Conservation (phyloP, 2,888 invertebrate species). For the Magallana nippona region DNA sequence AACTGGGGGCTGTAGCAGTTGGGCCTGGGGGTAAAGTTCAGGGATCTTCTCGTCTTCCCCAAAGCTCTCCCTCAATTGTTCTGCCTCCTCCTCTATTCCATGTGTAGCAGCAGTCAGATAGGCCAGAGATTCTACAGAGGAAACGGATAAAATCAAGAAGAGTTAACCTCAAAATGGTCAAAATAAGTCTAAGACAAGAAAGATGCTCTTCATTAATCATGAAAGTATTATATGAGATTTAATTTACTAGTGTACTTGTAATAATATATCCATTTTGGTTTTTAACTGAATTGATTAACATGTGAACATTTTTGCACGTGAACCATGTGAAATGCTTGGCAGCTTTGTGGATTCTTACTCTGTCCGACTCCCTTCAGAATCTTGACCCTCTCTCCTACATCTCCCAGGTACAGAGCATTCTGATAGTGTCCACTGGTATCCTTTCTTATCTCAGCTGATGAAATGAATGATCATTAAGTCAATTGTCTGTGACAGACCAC, state of each 20-base stretch:
- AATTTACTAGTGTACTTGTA: no score
- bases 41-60: constrained; percentile 85
- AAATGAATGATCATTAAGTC: background rate
- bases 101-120: constrained; percentile 97
- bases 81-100: constrained; percentile 90
- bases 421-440: constrained; percentile 98
- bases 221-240: no score
- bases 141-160: background rate
- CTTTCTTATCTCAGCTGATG: constrained; percentile 94
- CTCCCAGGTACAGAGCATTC: constrained; percentile 94
- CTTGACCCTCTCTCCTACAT: constrained; percentile 92
- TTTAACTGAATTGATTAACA: background rate
- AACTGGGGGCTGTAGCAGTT: constrained; percentile 90
- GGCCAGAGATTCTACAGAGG: constrained; percentile 85
- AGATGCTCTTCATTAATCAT: no score
- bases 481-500: background rate
- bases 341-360: constrained; percentile 70
- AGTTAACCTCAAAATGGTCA: no score
- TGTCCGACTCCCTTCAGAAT: constrained; percentile 79
- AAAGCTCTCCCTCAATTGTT: constrained; percentile 82
- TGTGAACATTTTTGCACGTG: background rate
- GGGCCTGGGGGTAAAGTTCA: constrained; percentile 87
- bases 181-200: background rate
- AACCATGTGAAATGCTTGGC: background rate
- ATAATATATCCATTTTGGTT: no score